Evolutionary conservation across 2,113 vertebrate species (phyloP).

Genomic region (Dendropsophus ebraccatus): DNA sequence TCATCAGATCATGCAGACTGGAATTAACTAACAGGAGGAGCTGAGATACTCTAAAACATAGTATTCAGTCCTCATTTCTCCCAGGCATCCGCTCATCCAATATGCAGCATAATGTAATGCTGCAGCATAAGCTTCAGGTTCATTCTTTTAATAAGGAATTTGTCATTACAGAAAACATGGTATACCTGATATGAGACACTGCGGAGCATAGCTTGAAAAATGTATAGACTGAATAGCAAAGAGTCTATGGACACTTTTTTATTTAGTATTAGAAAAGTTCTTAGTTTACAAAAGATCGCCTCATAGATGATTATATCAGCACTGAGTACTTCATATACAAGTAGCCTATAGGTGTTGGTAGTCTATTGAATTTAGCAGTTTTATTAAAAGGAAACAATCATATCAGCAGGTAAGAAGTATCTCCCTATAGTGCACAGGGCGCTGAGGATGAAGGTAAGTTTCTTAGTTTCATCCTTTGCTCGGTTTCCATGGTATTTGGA

Average conservation of each 20-base stretch:
- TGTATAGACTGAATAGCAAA: no score
- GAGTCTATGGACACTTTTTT: neutral
- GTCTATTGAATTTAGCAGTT: no score
- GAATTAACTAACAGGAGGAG: neutral
- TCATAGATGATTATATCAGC: no score
- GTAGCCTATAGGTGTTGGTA: no score
- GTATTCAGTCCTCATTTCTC: slow-evolving; percentile 2
- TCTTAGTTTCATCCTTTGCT: no score
- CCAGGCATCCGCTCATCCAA: neutral
- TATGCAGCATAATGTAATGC: neutral
- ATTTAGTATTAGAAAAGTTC: neutral
- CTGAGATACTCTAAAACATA: neutral
- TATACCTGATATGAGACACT: neutral
- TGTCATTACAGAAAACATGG: neutral
- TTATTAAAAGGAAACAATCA: no score
- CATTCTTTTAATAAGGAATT: slow-evolving; percentile 41
- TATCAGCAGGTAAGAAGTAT: no score
- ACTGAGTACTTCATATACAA: no score
- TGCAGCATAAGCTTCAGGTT: slow-evolving; percentile 1
- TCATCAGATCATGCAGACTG: slow-evolving; percentile 3
- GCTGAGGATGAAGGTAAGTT: no score
- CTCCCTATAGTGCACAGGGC: no score
- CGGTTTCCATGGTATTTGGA: no score
- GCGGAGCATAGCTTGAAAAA: no score
- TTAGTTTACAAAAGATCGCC: neutral